These are phyloP conservation scores for Caenorhabditis sp. DNA, from an alignment of 2,888 invertebrate species.

Conservation along the genomic window DNA sequence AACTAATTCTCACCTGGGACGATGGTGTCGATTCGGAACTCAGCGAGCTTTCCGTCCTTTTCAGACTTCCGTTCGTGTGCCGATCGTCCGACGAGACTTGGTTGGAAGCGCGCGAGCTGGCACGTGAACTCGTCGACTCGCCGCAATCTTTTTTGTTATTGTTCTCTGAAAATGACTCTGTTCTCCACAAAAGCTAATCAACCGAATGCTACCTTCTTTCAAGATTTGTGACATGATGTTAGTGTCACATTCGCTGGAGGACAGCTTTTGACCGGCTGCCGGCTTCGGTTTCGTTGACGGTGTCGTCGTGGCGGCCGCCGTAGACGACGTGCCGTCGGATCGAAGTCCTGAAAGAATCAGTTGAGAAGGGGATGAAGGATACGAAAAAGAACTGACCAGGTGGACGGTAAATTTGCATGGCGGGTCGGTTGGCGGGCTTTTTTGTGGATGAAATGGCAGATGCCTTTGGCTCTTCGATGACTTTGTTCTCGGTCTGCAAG, in stretches of 20 bases:
- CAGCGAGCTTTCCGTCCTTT: slow-evolving; percentile 69
- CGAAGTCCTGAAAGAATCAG: slow-evolving; percentile 53
- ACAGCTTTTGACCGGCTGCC: slow-evolving; percentile 77
- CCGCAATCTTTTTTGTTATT: slow-evolving; percentile 68
- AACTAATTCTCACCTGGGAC: slow-evolving; percentile 57
- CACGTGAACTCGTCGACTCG: slow-evolving; percentile 67
- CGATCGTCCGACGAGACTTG: slow-evolving; percentile 54
- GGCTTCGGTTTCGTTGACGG: slow-evolving; percentile 68
- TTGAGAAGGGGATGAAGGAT: not conserved
- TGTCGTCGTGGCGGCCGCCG: slow-evolving; percentile 42
- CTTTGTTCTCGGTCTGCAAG: slow-evolving; percentile 51
- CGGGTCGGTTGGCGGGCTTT: slow-evolving; percentile 74
- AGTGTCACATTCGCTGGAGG: slow-evolving; percentile 63
- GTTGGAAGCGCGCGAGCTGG: slow-evolving; percentile 68
- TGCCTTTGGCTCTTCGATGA: slow-evolving; percentile 39
- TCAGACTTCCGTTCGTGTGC: slow-evolving; percentile 57
- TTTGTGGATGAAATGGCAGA: slow-evolving; percentile 53
- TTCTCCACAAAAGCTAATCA: not conserved
- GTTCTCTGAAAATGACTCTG: slow-evolving; percentile 51
- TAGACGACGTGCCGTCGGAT: slow-evolving; percentile 61
- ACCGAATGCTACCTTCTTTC: slow-evolving; percentile 47
- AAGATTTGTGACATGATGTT: slow-evolving; percentile 54
- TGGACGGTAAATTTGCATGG: slow-evolving; percentile 79
- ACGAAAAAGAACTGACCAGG: slow-evolving; percentile 67
- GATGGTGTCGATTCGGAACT: slow-evolving; percentile 67